Evolutionary conservation across 2,888 invertebrate species (phyloP).

Genomic region (Acleris emargana): DNA sequence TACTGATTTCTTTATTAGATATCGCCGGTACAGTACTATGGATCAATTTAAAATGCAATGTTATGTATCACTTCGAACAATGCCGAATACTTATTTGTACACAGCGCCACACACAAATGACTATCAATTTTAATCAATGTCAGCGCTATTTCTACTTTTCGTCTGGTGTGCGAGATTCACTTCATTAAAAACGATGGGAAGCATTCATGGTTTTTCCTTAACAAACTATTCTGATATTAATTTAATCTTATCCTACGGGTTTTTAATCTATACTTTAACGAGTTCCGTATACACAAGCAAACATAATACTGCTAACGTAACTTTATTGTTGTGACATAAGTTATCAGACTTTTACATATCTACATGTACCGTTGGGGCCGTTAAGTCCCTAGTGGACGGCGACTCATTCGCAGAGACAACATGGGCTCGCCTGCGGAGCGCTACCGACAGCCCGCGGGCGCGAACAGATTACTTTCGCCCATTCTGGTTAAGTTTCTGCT

Average conservation of each 20-base stretch:
- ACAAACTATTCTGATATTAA: slow-evolving; percentile 23
- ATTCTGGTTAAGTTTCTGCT: slow-evolving; percentile 8
- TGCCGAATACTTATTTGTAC: slow-evolving; percentile 73
- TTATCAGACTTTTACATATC: slow-evolving; percentile 29
- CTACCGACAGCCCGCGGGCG: not conserved
- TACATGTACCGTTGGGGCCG: slow-evolving; percentile 7
- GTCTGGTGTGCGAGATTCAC: slow-evolving; percentile 57
- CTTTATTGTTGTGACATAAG: slow-evolving; percentile 30
- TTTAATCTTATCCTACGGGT: slow-evolving; percentile 45
- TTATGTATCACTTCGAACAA: slow-evolving; percentile 70
- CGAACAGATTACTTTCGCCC: slow-evolving; percentile 1
- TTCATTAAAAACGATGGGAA: slow-evolving; percentile 15
- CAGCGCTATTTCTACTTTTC: slow-evolving; percentile 58
- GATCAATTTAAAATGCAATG: slow-evolving; percentile 77
- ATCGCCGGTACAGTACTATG: slow-evolving; percentile 74
- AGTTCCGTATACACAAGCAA: slow-evolving; percentile 51
- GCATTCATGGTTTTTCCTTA: slow-evolving; percentile 16
- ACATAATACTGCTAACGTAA: slow-evolving; percentile 60
- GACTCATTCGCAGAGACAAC: not conserved
- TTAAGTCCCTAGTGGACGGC: not conserved
- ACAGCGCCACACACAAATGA: slow-evolving; percentile 53
- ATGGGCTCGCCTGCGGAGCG: too few species aligned
- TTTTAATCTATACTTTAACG: slow-evolving; percentile 47
- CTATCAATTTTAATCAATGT: slow-evolving; percentile 33
- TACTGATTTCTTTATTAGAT: slow-evolving; percentile 76